Percentiles rank a stretch among this genome's conserved stretches.
Evolutionary conservation across 2,113 vertebrate species (phyloP).

Genomic region (Vimba vimba): DNA sequence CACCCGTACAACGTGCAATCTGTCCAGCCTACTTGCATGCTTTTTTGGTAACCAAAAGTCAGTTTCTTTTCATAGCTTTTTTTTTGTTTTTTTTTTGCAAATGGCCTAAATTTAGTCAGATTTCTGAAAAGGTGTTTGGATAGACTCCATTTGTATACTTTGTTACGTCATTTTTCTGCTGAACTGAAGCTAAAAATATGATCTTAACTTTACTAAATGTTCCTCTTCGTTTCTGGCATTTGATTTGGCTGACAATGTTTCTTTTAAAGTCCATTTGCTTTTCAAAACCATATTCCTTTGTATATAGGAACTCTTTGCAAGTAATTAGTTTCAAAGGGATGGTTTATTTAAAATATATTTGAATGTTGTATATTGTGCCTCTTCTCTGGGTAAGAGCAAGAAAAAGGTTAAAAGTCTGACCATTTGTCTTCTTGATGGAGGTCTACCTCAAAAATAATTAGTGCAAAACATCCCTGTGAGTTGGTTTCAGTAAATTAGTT

Average conservation of each 20-base stretch:
- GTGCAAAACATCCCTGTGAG: neutral
- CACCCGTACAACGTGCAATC: constrained; percentile 1
- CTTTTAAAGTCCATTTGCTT: too few relatives aligned
- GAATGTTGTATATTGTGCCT: neutral
- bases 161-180: neutral
- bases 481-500: neutral
- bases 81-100: neutral
- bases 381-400: neutral
- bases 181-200: neutral
- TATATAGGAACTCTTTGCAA: neutral
- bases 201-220: neutral
- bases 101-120: neutral
- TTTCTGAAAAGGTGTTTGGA: constrained; percentile 8
- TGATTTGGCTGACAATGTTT: neutral
- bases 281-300: too few relatives aligned
- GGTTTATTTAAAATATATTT: neutral
- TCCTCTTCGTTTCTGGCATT: too few relatives aligned
- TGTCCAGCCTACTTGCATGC: neutral
- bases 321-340: neutral
- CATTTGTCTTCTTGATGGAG: neutral
- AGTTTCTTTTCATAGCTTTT: constrained; percentile 41
- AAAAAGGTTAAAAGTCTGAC: neutral
- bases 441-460: neutral
- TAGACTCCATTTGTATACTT: neutral
- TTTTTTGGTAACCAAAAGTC: constrained; percentile 18